A percentile compares a stretch with the other conserved stretches of the same genome.
Evolutionary conservation across 1,140 invertebrate species (phyloP).

Genomic region (Philotrypesis tridentata): DNA sequence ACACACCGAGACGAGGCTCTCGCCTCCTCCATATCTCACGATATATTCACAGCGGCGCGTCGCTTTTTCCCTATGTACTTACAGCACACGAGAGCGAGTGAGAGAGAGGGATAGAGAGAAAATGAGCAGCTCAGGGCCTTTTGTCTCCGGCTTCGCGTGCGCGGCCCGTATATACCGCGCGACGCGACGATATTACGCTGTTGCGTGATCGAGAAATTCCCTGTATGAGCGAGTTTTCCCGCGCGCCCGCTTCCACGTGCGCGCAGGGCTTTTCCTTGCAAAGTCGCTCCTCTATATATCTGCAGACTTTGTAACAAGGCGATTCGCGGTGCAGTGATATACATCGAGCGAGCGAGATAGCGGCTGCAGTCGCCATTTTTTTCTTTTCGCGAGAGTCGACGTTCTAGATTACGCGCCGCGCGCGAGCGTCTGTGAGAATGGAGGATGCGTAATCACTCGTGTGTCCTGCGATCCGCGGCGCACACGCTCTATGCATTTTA

Average conservation of each 20-base stretch:
- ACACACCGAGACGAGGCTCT: no score
- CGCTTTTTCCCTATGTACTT: neutral
- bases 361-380: no score
- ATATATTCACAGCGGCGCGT: neutral
- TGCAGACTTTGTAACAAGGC: no score
- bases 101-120: no score
- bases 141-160: neutral
- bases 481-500: neutral
- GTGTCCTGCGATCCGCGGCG: neutral
- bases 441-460: neutral
- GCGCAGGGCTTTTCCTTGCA: no score
- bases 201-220: neutral
- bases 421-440: no score
- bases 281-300: no score
- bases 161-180: no score
- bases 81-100: slow-evolving; percentile 26
- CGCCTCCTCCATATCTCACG: neutral
- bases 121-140: neutral
- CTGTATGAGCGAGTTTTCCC: neutral
- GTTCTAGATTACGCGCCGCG: no score
- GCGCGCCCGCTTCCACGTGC: neutral
- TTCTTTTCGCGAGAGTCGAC: no score
- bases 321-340: no score
- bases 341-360: no score
- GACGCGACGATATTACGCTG: neutral